Percentiles rank a stretch among this genome's conserved stretches.
Conservation (phyloP, 2,113 vertebrate species). For the Syngnathoides biaculeatus region DNA sequence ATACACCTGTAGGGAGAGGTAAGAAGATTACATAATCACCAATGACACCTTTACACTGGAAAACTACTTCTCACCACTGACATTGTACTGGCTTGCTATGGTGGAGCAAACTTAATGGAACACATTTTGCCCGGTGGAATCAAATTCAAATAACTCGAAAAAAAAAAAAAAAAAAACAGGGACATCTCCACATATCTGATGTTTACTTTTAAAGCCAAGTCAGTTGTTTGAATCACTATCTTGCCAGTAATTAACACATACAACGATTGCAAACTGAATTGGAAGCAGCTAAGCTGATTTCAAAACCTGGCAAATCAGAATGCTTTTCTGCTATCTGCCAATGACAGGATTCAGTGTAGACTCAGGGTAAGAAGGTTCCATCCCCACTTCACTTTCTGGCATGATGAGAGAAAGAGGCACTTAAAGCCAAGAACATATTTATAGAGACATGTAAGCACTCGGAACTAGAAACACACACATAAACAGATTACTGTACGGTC, state of each 20-base stretch:
- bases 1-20: constrained; percentile 57
- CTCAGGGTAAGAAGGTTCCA: constrained; percentile 8
- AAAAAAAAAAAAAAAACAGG: constrained; percentile 22
- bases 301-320: constrained; percentile 48
- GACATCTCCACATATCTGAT: constrained; percentile 40
- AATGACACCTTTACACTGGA: constrained; percentile 36
- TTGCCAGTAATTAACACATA: constrained; percentile 24
- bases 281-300: constrained; percentile 21
- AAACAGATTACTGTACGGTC: constrained; percentile 2
- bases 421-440: constrained; percentile 20
- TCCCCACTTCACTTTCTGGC: constrained; percentile 30
- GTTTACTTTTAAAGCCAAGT: constrained; percentile 32
- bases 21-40: constrained; percentile 32
- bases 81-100: constrained; percentile 40
- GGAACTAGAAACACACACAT: constrained; percentile 11
- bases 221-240: constrained; percentile 2
- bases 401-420: constrained; percentile 26
- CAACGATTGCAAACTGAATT: not conserved
- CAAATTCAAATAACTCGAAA: constrained; percentile 30
- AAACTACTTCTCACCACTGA: constrained; percentile 30
- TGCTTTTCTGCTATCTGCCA: constrained; percentile 39
- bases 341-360: constrained; percentile 21
- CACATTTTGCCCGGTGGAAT: constrained; percentile 41
- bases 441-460: constrained; percentile 10
- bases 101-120: constrained; percentile 20